Base-by-base conservation (phyloP, 2,797 vertebrate species). In the Melanotaenia trifasciata region DNA sequence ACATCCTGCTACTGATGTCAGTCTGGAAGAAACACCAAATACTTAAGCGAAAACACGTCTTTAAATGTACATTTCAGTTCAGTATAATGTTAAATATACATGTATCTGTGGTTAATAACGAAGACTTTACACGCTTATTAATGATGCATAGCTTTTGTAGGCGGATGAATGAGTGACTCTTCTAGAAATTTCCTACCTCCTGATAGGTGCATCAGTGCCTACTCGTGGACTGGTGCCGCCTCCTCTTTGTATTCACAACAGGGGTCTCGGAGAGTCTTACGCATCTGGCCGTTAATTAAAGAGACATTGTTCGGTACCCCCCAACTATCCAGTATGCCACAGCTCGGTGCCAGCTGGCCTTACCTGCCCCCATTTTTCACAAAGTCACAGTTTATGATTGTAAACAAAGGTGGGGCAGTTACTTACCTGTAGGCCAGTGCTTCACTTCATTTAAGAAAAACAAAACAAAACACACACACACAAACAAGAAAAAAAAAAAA, bases 101-200 rank as follows among this genome's bases (percentile, higher is more conserved):
- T 2, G 13, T 20, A 4, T 8, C 11, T 36, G 40, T 5, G 2
- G 28, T 10, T 16, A 10, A 14, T 10, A 40, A 22, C 11, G 9
- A 36, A 2, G 16, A n/a, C 4, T 47, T 20, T 7, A 43, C 4
- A 12, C 13, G 36, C 26, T 64, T 32, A 58, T 63, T 14, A 24
- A 35, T 51, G 82, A 77, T 76, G 67, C 81, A 78, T 69, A 73
- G 67, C 28, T 9, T 43, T 28, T 33, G 30, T 56, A 32, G 65
- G 4, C 43, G 50, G 14, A 79, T 71, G 68, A 84, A 84, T 79
- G 78, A 84, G n/a, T 64, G 76, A 45, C 22, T 74, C 63, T 89
- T 88, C 82, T 79, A 70, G 88, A 91, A 87, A 74, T 60, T 83
- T 87, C 84, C 66, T 33, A 1, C 24, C 16, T 45, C 47, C 30